Base-by-base conservation (phyloP, 2,888 invertebrate species). In the Shargacucullia verbasci region DNA sequence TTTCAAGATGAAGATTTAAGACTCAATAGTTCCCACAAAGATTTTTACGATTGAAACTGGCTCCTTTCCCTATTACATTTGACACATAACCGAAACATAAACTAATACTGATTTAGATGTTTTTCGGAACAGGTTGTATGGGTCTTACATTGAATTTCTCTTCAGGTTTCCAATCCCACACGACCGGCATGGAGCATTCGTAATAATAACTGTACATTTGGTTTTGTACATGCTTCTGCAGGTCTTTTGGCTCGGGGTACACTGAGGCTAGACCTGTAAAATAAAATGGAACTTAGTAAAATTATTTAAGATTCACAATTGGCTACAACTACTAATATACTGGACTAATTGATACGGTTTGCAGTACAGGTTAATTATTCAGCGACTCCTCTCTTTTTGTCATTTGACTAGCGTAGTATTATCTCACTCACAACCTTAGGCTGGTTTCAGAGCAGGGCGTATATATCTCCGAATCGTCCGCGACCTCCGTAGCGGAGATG, bases 241-340 rank as follows among this genome's bases (percentile, higher is more conserved):
- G 95, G 81, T 98, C 96, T 73, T 95, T 95, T 37, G 98, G 98
- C 87, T 98, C 96, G 0, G 98, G 98, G 86, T 98, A 98, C 3
- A 97, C 96, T 2, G 98, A 97, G 2, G 98, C 98, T 70, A 97
- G 94, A 88, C 96, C 97, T 97, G 83, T 13, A 85, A 73, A 84
- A 57, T 33, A 55, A 60, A 48, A 34, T 25, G 10, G 1, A 55
- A 37, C 43, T 56, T 33, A 53, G 31, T 27, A 0, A 2, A 20
- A 31, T 33, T 10, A 9, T 6, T 12, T 49, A 35, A 33, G 25
- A n/a, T 37, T 46, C 0, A 13, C 31, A 39, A 34, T 53, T 2
- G 7, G 4, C 37, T 31, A 14, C 7, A 25, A 44, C 39, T 12
- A 39, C 8, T 15, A 35, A 27, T 11, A 27, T 27, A 25, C 2